These are phyloP conservation scores for Catostomus latipinnis DNA, from an alignment of 2,797 vertebrate genomes.

Conservation along the genomic window DNA sequence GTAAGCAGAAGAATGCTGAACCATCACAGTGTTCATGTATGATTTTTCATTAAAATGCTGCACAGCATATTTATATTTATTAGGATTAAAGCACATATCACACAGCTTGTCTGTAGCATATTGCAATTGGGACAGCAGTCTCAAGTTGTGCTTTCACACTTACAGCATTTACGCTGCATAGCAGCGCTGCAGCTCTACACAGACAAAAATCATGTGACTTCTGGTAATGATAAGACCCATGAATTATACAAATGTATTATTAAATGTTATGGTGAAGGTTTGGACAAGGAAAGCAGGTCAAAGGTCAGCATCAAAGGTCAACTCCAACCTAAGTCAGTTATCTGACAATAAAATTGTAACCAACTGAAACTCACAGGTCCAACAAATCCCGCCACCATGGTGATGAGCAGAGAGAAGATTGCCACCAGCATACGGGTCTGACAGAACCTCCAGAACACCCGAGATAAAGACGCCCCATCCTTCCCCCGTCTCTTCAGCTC, in stretches of 20 bases:
- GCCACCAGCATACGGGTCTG: slow-evolving; percentile 81
- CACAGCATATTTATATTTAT: no score
- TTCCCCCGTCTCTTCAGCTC: slow-evolving; percentile 78
- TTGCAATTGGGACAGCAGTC: no score
- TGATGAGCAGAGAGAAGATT: slow-evolving; percentile 78
- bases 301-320: neutral
- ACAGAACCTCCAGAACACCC: slow-evolving; percentile 85
- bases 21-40: neutral
- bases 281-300: neutral
- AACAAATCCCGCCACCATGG: slow-evolving; percentile 80
- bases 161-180: no score
- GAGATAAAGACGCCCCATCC: slow-evolving; percentile 76
- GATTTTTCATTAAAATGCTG: no score
- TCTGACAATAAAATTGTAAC: neutral
- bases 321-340: neutral
- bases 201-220: no score
- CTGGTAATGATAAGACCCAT: no score
- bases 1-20: neutral
- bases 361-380: slow-evolving; percentile 78
- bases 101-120: no score
- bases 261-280: neutral
- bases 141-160: no score
- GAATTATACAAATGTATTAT: no score
- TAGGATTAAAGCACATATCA: no score
- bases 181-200: no score